phyloP scores from a whole-genome alignment of 2,113 vertebrate species.

The Takifugu bimaculatus region DNA sequence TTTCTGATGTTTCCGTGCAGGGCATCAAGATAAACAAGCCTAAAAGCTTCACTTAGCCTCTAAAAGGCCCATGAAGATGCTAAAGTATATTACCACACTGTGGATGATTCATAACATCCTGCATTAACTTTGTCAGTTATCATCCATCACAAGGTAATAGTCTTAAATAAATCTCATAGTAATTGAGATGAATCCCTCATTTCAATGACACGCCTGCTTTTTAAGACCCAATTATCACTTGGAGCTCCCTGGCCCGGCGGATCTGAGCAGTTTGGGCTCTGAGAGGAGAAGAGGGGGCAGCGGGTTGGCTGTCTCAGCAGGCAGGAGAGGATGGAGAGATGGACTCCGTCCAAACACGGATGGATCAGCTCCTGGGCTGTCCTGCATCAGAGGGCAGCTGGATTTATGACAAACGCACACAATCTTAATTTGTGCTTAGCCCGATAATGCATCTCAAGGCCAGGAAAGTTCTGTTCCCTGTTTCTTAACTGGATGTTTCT shows the following conservation, averaged over 20 bases:
- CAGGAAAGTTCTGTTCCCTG: conserved; percentile 71
- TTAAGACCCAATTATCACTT: conserved; percentile 80
- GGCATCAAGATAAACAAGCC: conserved; percentile 55
- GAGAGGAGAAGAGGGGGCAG: conserved; percentile 35
- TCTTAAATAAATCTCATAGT: conserved; percentile 75
- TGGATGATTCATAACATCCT: conserved; percentile 70
- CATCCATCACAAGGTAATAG: conserved; percentile 78
- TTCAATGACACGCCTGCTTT: conserved; percentile 76
- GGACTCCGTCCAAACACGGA: conserved; percentile 70
- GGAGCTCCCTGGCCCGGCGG: conserved; percentile 59
- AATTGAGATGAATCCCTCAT: conserved; percentile 81
- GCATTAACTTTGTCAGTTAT: conserved; percentile 76
- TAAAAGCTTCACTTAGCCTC: conserved; percentile 62
- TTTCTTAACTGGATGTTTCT: conserved; percentile 81
- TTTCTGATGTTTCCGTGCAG: conserved; percentile 34
- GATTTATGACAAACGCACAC: conserved; percentile 75
- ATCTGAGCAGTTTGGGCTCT: conserved; percentile 38
- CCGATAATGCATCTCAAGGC: conserved; percentile 72
- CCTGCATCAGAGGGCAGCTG: conserved; percentile 53
- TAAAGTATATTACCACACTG: conserved; percentile 50
- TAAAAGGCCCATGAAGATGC: conserved; percentile 49
- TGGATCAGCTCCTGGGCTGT: conserved; percentile 45
- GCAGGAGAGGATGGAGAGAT: conserved; percentile 45
- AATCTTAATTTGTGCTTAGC: conserved; percentile 74
- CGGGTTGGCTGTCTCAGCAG: conserved; percentile 42